These are phyloP conservation scores for Branchinecta sandiegonensis DNA, from an alignment of 2,888 invertebrate species.

Conservation along the genomic window DNA sequence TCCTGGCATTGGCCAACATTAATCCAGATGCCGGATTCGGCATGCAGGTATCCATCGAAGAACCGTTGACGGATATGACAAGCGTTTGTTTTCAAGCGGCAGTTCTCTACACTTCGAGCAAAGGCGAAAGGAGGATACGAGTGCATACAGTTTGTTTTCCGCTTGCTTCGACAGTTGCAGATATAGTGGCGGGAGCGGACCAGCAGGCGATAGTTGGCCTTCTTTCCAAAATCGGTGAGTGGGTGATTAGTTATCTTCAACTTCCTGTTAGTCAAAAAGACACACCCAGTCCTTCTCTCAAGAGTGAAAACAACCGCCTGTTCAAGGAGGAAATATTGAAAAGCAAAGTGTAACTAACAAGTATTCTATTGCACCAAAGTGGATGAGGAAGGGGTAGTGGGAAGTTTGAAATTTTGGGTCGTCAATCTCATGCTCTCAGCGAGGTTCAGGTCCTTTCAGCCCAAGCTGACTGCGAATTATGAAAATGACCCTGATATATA, in stretches of 20 bases:
- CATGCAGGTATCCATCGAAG: constrained; percentile 93
- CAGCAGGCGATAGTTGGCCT: constrained; percentile 83
- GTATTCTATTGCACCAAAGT: too few species aligned
- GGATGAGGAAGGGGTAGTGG: too few species aligned
- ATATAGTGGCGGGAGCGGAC: constrained; percentile 78
- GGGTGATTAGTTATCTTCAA: background rate
- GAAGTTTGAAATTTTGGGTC: too few species aligned
- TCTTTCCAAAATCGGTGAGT: constrained; percentile 83
- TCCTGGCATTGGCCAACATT: constrained; percentile 87
- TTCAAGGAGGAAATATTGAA: too few species aligned
- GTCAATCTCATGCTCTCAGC: too few species aligned
- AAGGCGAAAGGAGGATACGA: constrained; percentile 87
- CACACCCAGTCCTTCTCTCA: too few species aligned
- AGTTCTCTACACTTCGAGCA: constrained; percentile 84
- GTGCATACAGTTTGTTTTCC: constrained; percentile 95
- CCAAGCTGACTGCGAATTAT: too few species aligned
- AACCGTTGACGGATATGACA: constrained; percentile 67
- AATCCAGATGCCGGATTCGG: constrained; percentile 97
- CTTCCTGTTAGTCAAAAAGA: too few species aligned
- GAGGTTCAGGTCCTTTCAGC: too few species aligned
- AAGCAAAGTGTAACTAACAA: too few species aligned
- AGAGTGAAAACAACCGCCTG: too few species aligned
- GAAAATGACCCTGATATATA: too few species aligned
- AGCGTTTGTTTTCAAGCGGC: constrained; percentile 96
- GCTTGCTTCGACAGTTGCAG: constrained; percentile 63